Base-by-base conservation (phyloP, 2,113 vertebrate species). In the Naja naja region DNA sequence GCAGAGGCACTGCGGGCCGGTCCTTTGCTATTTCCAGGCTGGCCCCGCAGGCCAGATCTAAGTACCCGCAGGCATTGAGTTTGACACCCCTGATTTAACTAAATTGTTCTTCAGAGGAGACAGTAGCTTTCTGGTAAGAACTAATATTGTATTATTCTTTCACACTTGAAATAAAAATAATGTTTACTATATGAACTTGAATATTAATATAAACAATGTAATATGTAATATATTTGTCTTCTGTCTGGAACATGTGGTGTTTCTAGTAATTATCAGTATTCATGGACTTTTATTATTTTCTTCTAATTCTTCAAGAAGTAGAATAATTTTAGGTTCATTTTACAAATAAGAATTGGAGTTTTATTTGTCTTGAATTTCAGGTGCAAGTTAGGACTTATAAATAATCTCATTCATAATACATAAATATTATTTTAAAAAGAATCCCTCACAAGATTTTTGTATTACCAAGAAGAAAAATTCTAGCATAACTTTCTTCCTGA, bases 111-210 rank as follows among this genome's bases (percentile, higher is more conserved):
- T 94, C 89, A 89, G 60, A 94, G 91, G 11, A 86, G 89, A 22
- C 85, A 60, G 87, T 60, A n/a, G 92, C 94, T 94, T 81, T 10
- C 30, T 39, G 60, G 52, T 94, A 86, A 95, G 94, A 94, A 92
- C n/a, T 47, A 88, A 22, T 85, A 91, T 56, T 20, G 90, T 22
- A 20, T 47, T 90, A 0, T n/a, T 56, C 81, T 94, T 64, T 4
- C 92, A 90, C 16, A 85, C 0, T 23, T 43, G 43, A 12, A 0
- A 69, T 14, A 12, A 94, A 91, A 90, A 22, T 16, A 11, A 5
- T 0, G 16, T 93, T 56, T 93, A 74, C 95, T 69, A 0, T 22
- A 0, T 23, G 1, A 3, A 0, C n/a, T 30, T 14, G 11, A 55
- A 45, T 30, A 43, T 34, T 16, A 45, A 12, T 12, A 0, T 23